Evolutionary conservation across 2,113 vertebrate genomes (phyloP).

Genomic region (Anoplopoma fimbria): DNA sequence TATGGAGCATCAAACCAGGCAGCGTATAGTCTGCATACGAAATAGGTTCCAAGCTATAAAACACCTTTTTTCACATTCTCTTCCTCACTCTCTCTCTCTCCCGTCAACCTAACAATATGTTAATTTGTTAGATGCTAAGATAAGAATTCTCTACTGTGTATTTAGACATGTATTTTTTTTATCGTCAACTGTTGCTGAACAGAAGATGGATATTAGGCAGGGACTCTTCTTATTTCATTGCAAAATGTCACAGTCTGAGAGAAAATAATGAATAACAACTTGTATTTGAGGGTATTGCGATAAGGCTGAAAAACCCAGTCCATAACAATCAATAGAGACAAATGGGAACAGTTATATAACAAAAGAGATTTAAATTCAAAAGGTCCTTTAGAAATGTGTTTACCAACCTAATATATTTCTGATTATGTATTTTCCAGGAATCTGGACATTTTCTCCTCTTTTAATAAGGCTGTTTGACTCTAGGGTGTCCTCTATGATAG

Average conservation of each 20-base stretch:
- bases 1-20: neutral
- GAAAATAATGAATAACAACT: constrained; percentile 14
- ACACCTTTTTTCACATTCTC: no score
- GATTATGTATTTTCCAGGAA: neutral
- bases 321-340: neutral
- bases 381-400: neutral
- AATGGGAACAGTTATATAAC: neutral
- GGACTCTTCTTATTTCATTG: neutral
- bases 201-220: no score
- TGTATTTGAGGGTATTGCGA: neutral
- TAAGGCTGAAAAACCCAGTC: neutral
- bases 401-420: no score
- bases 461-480: neutral
- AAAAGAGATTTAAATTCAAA: neutral
- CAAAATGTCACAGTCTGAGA: constrained; percentile 36
- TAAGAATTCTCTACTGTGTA: neutral
- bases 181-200: neutral
- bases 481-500: neutral
- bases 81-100: rapidly evolving
- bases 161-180: neutral
- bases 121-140: neutral
- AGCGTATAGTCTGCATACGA: neutral
- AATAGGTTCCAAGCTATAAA: no score
- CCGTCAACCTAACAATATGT: neutral
- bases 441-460: neutral